These are phyloP conservation scores for Proteles cristata DNA, from an alignment of 2,113 vertebrate genomes.

Conservation along the genomic window DNA sequence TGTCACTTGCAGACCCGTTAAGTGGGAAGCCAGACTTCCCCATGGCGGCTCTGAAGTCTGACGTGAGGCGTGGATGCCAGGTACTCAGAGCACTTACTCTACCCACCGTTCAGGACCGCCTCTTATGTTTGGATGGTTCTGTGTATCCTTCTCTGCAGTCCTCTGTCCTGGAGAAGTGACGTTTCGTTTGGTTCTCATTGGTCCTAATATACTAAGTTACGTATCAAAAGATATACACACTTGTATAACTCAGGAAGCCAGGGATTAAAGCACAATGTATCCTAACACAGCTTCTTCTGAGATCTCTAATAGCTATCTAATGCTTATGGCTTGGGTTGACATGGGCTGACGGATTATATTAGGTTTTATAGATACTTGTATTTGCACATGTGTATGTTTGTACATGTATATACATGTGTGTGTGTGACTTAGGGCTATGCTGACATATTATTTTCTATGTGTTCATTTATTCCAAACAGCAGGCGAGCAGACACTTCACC, in stretches of 20 bases:
- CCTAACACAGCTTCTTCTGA: slow-evolving; percentile 79
- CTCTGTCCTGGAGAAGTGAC: slow-evolving; percentile 56
- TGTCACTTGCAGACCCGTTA: slow-evolving; percentile 76
- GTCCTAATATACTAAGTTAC: slow-evolving; percentile 38
- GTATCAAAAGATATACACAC: slow-evolving; percentile 15
- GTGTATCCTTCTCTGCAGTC: neutral
- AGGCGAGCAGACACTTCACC: slow-evolving; percentile 65
- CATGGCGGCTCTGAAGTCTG: slow-evolving; percentile 73
- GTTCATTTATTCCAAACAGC: slow-evolving; percentile 76
- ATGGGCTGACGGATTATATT: slow-evolving; percentile 68
- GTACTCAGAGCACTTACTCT: slow-evolving; percentile 81
- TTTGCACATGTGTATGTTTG: neutral
- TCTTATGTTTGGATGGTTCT: slow-evolving; percentile 64
- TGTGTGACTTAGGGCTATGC: neutral
- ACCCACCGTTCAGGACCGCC: slow-evolving; percentile 65
- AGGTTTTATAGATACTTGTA: slow-evolving; percentile 62
- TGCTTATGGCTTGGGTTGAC: slow-evolving; percentile 76
- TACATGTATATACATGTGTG: neutral
- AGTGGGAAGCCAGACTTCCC: slow-evolving; percentile 80
- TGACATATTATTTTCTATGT: slow-evolving; percentile 23
- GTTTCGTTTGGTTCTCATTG: slow-evolving; percentile 59
- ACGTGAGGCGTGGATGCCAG: slow-evolving; percentile 43
- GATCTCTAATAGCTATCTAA: slow-evolving; percentile 82
- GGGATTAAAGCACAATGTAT: slow-evolving; percentile 73
- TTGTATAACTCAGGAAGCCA: slow-evolving; percentile 78